Evolutionary conservation across 1,140 invertebrate genomes (phyloP).

Genomic region (Atta cephalotes): DNA sequence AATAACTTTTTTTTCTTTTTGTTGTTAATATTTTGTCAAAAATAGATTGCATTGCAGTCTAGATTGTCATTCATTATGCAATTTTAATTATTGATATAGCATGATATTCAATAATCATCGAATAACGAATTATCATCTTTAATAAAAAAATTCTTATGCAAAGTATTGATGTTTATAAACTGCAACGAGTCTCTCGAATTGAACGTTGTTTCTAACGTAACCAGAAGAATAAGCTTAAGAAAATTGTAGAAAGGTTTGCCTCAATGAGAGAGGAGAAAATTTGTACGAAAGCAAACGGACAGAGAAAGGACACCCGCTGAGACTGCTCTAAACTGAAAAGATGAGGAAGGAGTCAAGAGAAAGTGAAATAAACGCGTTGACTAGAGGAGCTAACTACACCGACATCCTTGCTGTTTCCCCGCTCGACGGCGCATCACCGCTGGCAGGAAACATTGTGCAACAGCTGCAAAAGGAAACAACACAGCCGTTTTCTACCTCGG

Average conservation of each 20-base stretch:
- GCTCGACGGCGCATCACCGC: constrained; percentile 42
- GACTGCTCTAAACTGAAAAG: constrained; percentile 29
- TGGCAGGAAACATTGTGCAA: constrained; percentile 44
- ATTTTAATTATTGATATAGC: neutral
- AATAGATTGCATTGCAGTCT: neutral
- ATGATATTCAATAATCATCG: neutral
- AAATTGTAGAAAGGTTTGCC: constrained; percentile 44
- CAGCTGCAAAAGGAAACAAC: constrained; percentile 62
- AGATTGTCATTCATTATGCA: neutral
- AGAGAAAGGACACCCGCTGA: neutral
- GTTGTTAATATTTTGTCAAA: neutral
- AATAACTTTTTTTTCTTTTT: neutral
- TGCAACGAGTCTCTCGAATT: constrained; percentile 6
- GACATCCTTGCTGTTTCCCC: constrained; percentile 52
- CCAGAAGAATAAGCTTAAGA: constrained; percentile 34
- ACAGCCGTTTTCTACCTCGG: constrained; percentile 52
- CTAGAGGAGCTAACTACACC: constrained; percentile 56
- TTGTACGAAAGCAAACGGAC: constrained; percentile 20
- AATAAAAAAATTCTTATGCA: neutral
- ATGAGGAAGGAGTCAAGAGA: constrained; percentile 34
- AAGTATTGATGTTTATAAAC: neutral
- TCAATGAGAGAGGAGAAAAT: constrained; percentile 25
- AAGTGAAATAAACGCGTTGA: constrained; percentile 53
- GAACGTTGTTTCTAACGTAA: constrained; percentile 8
- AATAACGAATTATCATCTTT: neutral